These are phyloP conservation scores for Coremacera marginata DNA, from an alignment of 2,888 invertebrate genomes.

Conservation along the genomic window DNA sequence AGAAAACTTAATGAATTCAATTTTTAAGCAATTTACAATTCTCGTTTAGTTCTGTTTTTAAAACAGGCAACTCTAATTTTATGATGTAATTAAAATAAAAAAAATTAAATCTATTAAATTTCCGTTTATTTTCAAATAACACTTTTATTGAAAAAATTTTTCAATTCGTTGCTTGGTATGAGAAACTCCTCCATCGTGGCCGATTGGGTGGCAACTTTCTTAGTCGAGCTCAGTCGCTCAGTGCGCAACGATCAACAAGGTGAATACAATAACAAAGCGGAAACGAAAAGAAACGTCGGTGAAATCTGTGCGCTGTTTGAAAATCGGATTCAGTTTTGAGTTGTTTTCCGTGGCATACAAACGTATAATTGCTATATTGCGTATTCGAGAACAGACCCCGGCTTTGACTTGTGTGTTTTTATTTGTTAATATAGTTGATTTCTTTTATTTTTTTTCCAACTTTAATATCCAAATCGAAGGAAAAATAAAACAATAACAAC, in stretches of 20 bases:
- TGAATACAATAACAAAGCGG: slow-evolving; percentile 18
- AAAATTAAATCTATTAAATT: too few relatives aligned
- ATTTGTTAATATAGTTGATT: neutral
- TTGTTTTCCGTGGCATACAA: slow-evolving; percentile 49
- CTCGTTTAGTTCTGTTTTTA: too few relatives aligned
- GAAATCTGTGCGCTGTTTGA: slow-evolving; percentile 34
- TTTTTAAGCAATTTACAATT: too few relatives aligned
- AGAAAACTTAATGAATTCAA: too few relatives aligned
- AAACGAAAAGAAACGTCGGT: slow-evolving; percentile 27
- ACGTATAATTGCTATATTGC: slow-evolving; percentile 39
- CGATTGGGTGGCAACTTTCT: neutral
- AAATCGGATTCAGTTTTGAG: slow-evolving; percentile 52
- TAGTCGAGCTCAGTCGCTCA: neutral
- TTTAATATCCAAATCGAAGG: neutral
- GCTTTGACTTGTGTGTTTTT: slow-evolving; percentile 26
- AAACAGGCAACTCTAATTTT: too few relatives aligned
- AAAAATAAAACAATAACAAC: slow-evolving; percentile 10
- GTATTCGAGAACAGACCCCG: neutral
- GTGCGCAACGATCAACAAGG: neutral
- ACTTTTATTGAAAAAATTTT: too few relatives aligned
- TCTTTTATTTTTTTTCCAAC: neutral
- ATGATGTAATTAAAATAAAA: too few relatives aligned
- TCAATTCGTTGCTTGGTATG: too few relatives aligned
- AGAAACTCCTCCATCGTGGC: too few relatives aligned
- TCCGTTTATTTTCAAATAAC: too few relatives aligned